Conservation (phyloP, 2,113 vertebrate species). For the Misgurnus anguillicaudatus region DNA sequence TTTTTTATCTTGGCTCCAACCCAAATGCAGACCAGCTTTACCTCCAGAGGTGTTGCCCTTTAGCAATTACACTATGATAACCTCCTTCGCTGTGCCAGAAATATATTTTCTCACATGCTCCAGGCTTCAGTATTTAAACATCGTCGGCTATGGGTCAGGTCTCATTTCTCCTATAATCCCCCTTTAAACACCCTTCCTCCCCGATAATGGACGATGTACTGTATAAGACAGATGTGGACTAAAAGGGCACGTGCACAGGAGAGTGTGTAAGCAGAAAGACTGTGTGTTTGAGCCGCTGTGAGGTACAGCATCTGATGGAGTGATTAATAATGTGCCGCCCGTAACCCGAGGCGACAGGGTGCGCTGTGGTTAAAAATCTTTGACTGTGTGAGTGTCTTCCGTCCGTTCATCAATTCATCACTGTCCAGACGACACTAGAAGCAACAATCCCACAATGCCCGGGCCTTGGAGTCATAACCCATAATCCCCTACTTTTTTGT, state of each 20-base stretch:
- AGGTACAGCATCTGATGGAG: conserved; percentile 52
- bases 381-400: conserved; percentile 41
- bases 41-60: conserved; percentile 1
- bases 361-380: conserved; percentile 39
- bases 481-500: neutral
- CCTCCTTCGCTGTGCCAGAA: neutral
- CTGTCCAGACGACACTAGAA: conserved; percentile 32
- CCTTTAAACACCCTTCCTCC: neutral
- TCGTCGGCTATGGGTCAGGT: conserved; percentile 2
- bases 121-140: conserved; percentile 40
- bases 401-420: conserved; percentile 52
- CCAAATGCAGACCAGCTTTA: neutral
- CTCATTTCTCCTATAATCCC: conserved; percentile 22
- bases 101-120: conserved; percentile 3
- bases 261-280: conserved; percentile 17
- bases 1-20: neutral
- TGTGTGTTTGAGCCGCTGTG: conserved; percentile 34
- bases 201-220: conserved; percentile 33
- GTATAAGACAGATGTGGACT: conserved; percentile 48
- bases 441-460: conserved; percentile 24
- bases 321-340: conserved; percentile 65
- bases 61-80: neutral
- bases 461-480: conserved; percentile 22
- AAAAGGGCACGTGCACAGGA: conserved; percentile 36
- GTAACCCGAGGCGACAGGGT: conserved; percentile 49